Base-by-base conservation (phyloP, 2,797 vertebrate genomes). In the Myotis daubentonii region DNA sequence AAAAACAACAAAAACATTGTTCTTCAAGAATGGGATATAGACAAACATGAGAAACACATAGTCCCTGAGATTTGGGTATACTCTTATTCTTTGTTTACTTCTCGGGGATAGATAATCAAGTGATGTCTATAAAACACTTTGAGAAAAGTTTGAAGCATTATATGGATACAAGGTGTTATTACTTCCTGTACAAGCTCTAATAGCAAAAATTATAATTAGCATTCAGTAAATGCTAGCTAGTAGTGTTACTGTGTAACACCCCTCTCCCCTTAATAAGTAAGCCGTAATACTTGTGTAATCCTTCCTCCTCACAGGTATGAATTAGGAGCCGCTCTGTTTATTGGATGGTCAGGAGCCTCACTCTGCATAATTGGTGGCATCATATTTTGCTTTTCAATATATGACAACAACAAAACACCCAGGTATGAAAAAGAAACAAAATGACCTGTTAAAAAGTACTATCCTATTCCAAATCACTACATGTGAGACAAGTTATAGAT, bases 311-410 rank as follows among this genome's bases (percentile, higher is more conserved):
- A 36, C 98, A 99, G 99, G 98, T 99, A 99, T 98, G 99, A 99
- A 98, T 98, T 99, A 95, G 99, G 99, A 76, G 98, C 99, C 19
- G 99, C 99, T 85, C 98, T 99, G 85, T 99, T 99, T 95, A 98
- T 99, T 74, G 99, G 99, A 94, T 99, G 99, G 99, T 99, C 98
- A 66, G 99, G 99, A 90, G 99, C 99, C 76, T 98, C 99, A 8
- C 98, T 99, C 93, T 99, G 99, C 97, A 98, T 99, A 89, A 98
- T 98, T 33, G 99, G 99, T 62, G 99, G 99, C 80, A 98, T 99
- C 70, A 97, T 99, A 97, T 99, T 98, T 98, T 99, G 99, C 97
- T 98, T 99, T 97, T 98, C 98, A 66, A 98, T 98, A 97, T 96
- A 97, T 84, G 98, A 98, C 95, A 98, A 92, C 96, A 98, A 95